Evolutionary conservation across 1,140 invertebrate species (phyloP), one percentile per base, ranked within the genome.

Genomic region (Drosophila neocordata): DNA sequence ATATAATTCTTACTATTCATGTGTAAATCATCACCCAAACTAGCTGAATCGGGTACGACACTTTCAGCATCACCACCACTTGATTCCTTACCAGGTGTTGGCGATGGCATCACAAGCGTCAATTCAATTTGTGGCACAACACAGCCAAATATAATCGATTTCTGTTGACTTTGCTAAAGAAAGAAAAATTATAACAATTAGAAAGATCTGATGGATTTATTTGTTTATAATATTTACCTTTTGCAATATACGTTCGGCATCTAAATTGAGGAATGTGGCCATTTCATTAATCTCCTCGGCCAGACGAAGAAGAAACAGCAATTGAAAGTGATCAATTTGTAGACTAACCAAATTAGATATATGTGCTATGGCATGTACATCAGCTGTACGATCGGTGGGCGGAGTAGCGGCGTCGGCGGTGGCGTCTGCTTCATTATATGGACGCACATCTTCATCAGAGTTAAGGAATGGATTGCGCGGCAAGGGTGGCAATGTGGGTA

Each of bases 271-370:
- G 91, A 96, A 97, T 1, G 96, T 95, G 1, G 95, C 93, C 92
- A 98, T 93, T 90, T 97, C 96, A 1, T 95, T 93, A 5, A 97
- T 80, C n/a, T 95, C 94, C 92, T 99, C 97, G 20, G 95, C 93
- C 52, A 98, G 92, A 52, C 97, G 93, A 81, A 98, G 92, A 22
- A 99, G 91, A 92, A 99, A 98, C 55, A 99, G 93, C 92, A 96
- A 96, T 92, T 99, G 98, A 92, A 97, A 98, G 92, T 99, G 97
- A 93, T 97, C 98, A 35, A 98, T 93, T 91, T 98, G 97, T 1
- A 97, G 91, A 72, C 96, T 97, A 41, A 96, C 95, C 76, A 97
- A 92, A 90, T 96, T 96, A 11, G 95, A 95, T 58, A 97, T 94
- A 62, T 96, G 94, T 0, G 94, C 95, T 20, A 96, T 93, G 1